Evolutionary conservation across 2,888 invertebrate species (phyloP).

Genomic region (Mongoloraphidia duomilia): DNA sequence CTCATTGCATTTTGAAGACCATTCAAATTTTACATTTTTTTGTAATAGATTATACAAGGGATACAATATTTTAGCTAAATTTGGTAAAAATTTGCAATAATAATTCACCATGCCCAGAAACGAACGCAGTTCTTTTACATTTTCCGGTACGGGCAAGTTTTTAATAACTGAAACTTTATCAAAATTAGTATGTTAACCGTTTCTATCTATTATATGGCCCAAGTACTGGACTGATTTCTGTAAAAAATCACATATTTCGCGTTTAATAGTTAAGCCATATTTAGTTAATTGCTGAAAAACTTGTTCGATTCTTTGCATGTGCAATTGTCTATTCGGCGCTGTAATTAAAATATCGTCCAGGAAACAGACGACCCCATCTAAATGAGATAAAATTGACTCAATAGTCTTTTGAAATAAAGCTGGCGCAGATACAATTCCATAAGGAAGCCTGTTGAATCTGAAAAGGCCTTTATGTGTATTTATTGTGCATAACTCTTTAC

Average conservation of each 20-base stretch:
- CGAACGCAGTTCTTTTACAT: slow-evolving; percentile 5
- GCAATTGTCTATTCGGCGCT: too few species aligned
- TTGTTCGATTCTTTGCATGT: too few species aligned
- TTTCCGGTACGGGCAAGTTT: neutral
- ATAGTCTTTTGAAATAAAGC: slow-evolving; percentile 20
- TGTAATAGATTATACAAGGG: slow-evolving; percentile 12
- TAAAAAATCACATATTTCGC: too few species aligned
- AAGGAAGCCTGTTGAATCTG: slow-evolving; percentile 12
- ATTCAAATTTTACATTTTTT: slow-evolving; percentile 9
- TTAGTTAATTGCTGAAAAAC: too few species aligned
- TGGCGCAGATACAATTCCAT: slow-evolving; percentile 19
- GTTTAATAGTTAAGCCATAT: too few species aligned
- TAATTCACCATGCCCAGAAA: slow-evolving; percentile 10
- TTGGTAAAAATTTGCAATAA: slow-evolving; percentile 11
- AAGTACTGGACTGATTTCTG: too few species aligned
- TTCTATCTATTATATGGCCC: too few species aligned
- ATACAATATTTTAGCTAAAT: slow-evolving; percentile 6
- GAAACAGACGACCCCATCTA: too few species aligned
- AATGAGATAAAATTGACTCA: slow-evolving; percentile 9
- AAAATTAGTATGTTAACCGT: too few species aligned
- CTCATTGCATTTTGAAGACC: slow-evolving; percentile 10
- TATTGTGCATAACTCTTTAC: slow-evolving; percentile 6
- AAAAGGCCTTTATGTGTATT: slow-evolving; percentile 7
- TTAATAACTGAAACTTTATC: too few species aligned
- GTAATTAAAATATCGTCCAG: too few species aligned